Base-by-base conservation (phyloP, 2,113 vertebrate genomes). In the Gymnarchus niloticus region DNA sequence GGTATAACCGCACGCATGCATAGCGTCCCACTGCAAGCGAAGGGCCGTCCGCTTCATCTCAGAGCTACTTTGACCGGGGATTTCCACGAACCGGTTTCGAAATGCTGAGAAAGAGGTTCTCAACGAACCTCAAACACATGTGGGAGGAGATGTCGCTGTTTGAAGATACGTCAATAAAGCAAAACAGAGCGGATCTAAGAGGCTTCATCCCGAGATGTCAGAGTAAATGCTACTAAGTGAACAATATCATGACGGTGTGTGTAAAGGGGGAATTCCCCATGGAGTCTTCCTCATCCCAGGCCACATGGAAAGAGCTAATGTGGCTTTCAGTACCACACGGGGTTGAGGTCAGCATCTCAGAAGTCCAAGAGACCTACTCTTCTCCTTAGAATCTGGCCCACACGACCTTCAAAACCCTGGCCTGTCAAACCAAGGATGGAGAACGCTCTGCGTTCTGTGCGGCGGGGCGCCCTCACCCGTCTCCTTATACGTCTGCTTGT, bases 401-500 rank as follows among this genome's bases (percentile, higher is more conserved):
- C 44, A 0, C 41, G 19, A 8, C 73, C 6, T 78, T 41, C 23
- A n/a, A 48, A 9, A 49, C 33, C 44, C 44, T 1, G 23, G 41
- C 46, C 41, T 44, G 1, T 6, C 2, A 44, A 51, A 14, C 6
- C 7, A 8, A 23, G 6, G 41, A 3, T 9, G n/a, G 77, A 46
- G 1, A 25, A 10, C 48, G 44, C 41, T 51, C 77, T 21, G 0
- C 8, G 77, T 3, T 44, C 21, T 8, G 10, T 51, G 77, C 46
- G 0, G 0, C 0, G 46, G 4, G 19, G 28, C n/a, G 25, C 51
- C 0, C 93, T 93, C 90, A 98, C 98, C 98, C 0, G 96, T 99
- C 89, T 98, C 96, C 87, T 98, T 99, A 93, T 95, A 97, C 19
- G 95, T 97, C 92, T 95, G 96, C 85, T 97, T 97, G 93, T 98